A percentile compares a stretch with the other conserved stretches of the same genome.
These are phyloP conservation scores for Bibio marci DNA, from an alignment of 2,888 invertebrate genomes.

Conservation along the genomic window DNA sequence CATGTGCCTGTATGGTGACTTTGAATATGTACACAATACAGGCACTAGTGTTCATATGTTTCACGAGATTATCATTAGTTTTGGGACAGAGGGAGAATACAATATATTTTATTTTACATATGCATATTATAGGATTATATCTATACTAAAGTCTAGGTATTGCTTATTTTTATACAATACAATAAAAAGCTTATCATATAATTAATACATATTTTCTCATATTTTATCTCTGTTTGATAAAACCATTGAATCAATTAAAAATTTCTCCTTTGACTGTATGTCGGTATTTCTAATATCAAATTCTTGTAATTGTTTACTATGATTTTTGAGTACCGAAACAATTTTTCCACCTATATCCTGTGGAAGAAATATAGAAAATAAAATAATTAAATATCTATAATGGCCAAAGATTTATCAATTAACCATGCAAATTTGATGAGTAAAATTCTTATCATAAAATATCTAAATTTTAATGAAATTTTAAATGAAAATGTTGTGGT, in stretches of 20 bases:
- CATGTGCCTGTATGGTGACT: no score
- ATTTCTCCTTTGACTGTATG: constrained; percentile 7
- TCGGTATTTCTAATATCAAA: constrained; percentile 24
- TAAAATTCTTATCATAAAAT: no score
- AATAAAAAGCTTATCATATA: not conserved
- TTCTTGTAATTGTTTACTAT: constrained; percentile 20
- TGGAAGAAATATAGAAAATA: not conserved
- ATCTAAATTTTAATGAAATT: no score
- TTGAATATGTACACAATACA: no score
- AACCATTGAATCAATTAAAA: not conserved
- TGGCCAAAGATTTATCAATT: not conserved
- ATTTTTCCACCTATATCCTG: constrained; percentile 23
- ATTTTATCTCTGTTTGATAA: not conserved
- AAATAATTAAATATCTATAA: not conserved
- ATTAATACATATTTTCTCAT: not conserved
- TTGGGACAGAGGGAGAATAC: no score
- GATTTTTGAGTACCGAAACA: constrained; percentile 14
- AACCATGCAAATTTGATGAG: no score
- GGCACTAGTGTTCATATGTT: no score
- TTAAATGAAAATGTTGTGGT: no score
- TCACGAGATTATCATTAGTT: no score
- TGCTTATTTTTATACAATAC: not conserved
- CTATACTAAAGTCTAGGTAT: no score
- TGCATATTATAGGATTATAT: no score
- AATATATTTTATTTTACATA: no score